Base-by-base conservation (phyloP, 2,113 vertebrate genomes). In the Vireo altiloquus region DNA sequence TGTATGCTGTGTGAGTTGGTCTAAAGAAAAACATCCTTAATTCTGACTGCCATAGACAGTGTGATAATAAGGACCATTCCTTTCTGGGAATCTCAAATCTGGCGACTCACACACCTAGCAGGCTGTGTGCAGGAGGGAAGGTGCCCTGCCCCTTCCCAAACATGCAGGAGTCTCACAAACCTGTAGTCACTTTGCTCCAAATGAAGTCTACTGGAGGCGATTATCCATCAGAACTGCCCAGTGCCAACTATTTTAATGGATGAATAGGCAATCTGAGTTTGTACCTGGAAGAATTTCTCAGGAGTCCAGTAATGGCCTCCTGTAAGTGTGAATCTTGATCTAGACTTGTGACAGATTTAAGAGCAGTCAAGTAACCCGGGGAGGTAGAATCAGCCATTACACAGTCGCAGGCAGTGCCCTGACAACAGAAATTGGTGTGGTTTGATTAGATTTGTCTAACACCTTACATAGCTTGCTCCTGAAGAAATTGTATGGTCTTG, bases 21-120 rank as follows among this genome's bases (percentile, higher is more conserved):
- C 27, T 33, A 56, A 70, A 69, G 17, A 53, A 71, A 87, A 12
- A 33, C 37, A 63, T 17, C 30, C 21, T 61, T 40, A 28, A 56
- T 3, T 27, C 7, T 14, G 59, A 0, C 17, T 60, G 9, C 4
- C n/a, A 39, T 5, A 52, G 28, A 10, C 8, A 75, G 23, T 0
- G 0, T 27, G 16, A 40, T 24, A 40, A 30, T 28, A 75, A 57
- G 13, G 11, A 25, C 13, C 13, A 31, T 39, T 52, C 15, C 23
- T 57, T 21, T 53, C 9, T 76, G 37, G 15, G 31, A 57, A 66
- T 39, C 68, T 50, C 28, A 87, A 57, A 80, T 18, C n/a, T 61
- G 30, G 46, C 27, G n/a, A 20, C 10, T 44, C 24, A 31, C 49
- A 42, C 23, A 79, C 13, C 37, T 23, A 64, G 23, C n/a, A 79